A percentile compares a stretch with the other conserved stretches of the same genome.
Conservation (phyloP, 2,888 invertebrate species). For the Andrena haemorrhoa region DNA sequence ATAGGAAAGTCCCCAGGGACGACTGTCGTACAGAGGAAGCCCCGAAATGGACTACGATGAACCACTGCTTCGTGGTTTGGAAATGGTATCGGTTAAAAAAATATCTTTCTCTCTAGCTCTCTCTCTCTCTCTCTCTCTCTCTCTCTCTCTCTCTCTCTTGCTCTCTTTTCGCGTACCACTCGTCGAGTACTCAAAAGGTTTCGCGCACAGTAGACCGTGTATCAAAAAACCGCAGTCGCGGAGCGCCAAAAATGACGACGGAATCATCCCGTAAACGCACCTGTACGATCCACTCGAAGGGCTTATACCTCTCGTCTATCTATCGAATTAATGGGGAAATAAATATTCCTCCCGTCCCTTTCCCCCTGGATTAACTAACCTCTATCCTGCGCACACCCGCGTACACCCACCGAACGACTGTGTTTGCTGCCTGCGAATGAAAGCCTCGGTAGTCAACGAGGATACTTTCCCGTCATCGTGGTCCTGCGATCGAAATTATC, state of each 20-base stretch:
- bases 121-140: slow-evolving; percentile 8
- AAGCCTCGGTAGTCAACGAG: slow-evolving; percentile 46
- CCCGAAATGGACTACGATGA: slow-evolving; percentile 39
- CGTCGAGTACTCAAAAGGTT: slow-evolving; percentile 27
- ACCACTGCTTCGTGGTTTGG: slow-evolving; percentile 38
- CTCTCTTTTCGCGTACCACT: slow-evolving; percentile 23
- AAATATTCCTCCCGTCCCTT: background rate
- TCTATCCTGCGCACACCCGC: slow-evolving; percentile 7
- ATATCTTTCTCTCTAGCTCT: slow-evolving; percentile 53
- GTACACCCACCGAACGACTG: slow-evolving; percentile 2
- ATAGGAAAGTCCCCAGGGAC: slow-evolving; percentile 3
- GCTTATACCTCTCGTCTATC: background rate
- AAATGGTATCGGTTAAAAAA: slow-evolving; percentile 63
- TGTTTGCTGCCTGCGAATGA: slow-evolving; percentile 57
- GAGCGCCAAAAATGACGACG: background rate
- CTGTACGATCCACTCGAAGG: background rate
- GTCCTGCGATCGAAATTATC: slow-evolving; percentile 36
- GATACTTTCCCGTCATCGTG: slow-evolving; percentile 59
- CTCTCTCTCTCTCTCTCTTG: slow-evolving; percentile 17
- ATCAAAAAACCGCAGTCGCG: slow-evolving; percentile 30
- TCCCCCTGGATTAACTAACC: background rate
- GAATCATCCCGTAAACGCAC: background rate
- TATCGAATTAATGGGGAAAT: background rate
- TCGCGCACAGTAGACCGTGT: slow-evolving; percentile 27
- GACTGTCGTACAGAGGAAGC: slow-evolving; percentile 39